Base-by-base conservation (phyloP, 2,113 vertebrate species). In the Aythya baeri region DNA sequence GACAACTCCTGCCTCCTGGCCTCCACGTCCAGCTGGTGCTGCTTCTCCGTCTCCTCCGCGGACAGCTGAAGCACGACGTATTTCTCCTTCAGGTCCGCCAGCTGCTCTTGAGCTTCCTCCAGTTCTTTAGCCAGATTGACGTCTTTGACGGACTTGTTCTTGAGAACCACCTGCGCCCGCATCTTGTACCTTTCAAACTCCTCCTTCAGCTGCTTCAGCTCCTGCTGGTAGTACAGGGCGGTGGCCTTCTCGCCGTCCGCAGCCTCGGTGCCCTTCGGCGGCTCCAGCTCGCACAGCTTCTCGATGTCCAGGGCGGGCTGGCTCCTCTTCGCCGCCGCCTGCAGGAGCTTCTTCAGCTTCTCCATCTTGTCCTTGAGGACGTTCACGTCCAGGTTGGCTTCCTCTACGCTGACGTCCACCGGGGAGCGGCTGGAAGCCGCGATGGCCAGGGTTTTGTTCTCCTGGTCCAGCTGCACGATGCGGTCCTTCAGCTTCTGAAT, bases 111-210 rank as follows among this genome's bases (percentile, higher is more conserved):
- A 2, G 98, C 97, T 36, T 98, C 99, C 98, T 99, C 98, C 96
- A 99, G 98, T 72, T 99, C 99, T 72, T 97, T 98, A 4, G 98
- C 98, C 96, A 98, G 95, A 23, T 93, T 98, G 21, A 98, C 98
- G 0, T 99, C 99, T 88, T 98, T 99, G 75, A 87, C 66, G 4
- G 97, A 98, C 94, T 99, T 99, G 97, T 97, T 99, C 96, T 99
- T 99, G 26, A 99, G 98, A 23, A 99, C 99, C 17, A 99, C 98
- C 88, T 99, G 99, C 0, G 99, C 99, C 44, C 99, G 97, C 93
- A 97, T 95, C 97, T 99, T 99, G 97, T 99, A 99, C 63, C 99
- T 98, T 72, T 99, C 99, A 29, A 99, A 99, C 96, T 99, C 99
- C 3, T 99, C 99, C 93, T 98, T 99, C 54, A 99, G 97, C 97